A percentile compares a stretch with the other conserved stretches of the same genome.
These are phyloP conservation scores for Catharus ustulatus DNA, from an alignment of 2,797 vertebrate species.

Conservation along the genomic window DNA sequence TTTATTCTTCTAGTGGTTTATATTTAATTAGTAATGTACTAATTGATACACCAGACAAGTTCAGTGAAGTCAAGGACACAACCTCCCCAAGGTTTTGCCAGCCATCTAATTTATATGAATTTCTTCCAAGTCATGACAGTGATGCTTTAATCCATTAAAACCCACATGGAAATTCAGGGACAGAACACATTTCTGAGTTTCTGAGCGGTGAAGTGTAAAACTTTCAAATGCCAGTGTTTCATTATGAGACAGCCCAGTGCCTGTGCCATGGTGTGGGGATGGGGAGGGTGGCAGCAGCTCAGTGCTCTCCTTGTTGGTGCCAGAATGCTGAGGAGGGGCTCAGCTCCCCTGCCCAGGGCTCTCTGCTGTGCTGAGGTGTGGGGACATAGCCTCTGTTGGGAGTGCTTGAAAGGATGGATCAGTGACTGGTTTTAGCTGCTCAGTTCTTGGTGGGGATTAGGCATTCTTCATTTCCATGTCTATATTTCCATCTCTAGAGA, in stretches of 20 bases:
- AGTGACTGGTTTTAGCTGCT: not conserved
- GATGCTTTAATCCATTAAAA: not conserved
- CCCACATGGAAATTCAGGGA: not conserved
- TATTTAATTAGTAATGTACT: conserved; percentile 28
- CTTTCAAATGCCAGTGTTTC: not conserved
- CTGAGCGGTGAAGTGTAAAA: not conserved
- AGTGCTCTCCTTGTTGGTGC: fast-evolving
- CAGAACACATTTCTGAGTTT: not conserved
- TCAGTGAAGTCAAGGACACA: conserved; percentile 24
- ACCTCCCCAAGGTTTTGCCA: not conserved
- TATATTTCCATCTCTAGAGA: not conserved
- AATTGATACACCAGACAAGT: not conserved
- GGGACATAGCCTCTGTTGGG: no score
- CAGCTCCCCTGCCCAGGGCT: fast-evolving
- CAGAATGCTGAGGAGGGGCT: not conserved
- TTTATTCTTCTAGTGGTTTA: not conserved
- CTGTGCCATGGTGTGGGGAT: not conserved
- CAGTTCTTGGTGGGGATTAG: not conserved
- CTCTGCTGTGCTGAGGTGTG: not conserved
- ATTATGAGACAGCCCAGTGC: not conserved
- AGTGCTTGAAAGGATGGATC: not conserved
- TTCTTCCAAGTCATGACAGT: not conserved
- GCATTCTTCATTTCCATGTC: not conserved
- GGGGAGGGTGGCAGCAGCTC: not conserved
- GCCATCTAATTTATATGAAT: not conserved